Conservation (phyloP, 2,797 vertebrate species). For the Pogoniulus pusillus region DNA sequence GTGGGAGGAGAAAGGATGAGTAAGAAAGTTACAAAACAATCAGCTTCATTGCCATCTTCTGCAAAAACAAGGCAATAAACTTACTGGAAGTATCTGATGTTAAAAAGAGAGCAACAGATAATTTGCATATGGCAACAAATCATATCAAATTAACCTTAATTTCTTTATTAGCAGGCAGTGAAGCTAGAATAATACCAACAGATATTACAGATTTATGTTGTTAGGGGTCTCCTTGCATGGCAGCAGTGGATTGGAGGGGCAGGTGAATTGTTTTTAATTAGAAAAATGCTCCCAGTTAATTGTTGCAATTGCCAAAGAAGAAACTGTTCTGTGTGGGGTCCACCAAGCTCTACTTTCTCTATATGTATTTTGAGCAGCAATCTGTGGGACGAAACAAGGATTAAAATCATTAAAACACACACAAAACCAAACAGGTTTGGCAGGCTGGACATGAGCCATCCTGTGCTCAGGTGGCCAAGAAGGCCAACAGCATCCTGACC, state of each 20-base stretch:
- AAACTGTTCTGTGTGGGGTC: neutral
- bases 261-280: neutral
- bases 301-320: neutral
- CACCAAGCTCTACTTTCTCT: neutral
- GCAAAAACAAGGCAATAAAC: neutral
- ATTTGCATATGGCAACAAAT: neutral
- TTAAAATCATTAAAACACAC: neutral
- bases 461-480: no score
- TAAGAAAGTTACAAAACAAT: neutral
- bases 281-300: neutral
- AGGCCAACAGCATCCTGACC: no score
- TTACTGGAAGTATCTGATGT: neutral
- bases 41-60: neutral
- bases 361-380: neutral
- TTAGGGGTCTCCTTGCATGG: neutral
- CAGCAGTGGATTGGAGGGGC: neutral
- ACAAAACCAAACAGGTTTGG: neutral
- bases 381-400: neutral
- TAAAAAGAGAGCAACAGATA: neutral
- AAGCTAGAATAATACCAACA: neutral
- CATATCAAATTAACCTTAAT: neutral
- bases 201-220: neutral
- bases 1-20: neutral
- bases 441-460: no score
- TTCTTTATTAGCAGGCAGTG: neutral